A percentile compares a stretch with the other conserved stretches of the same genome.
Evolutionary conservation across 2,888 invertebrate species (phyloP).

Genomic region (Blastobasis lacticolella): DNA sequence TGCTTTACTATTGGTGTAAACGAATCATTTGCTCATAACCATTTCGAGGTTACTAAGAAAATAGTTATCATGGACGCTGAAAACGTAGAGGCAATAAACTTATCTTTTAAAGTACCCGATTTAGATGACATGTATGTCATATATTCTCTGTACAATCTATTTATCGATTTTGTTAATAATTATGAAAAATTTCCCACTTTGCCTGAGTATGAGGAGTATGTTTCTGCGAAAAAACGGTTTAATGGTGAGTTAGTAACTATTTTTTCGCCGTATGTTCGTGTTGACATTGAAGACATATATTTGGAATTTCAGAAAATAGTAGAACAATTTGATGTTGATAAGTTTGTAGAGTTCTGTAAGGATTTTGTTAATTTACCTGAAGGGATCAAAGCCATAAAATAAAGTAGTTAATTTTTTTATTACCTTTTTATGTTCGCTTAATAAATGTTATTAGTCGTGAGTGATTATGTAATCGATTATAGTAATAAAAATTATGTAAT

Average conservation of each 20-base stretch:
- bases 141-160: no score
- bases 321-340: background rate
- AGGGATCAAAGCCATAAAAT: background rate
- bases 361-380: background rate
- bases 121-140: no score
- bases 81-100: no score
- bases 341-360: background rate
- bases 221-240: slow-evolving; percentile 16
- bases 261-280: background rate
- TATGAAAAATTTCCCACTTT: no score
- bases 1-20: no score
- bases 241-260: no score
- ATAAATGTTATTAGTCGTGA: background rate
- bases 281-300: background rate
- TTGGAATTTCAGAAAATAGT: background rate
- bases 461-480: background rate
- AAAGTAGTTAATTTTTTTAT: background rate
- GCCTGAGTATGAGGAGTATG: no score
- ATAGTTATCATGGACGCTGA: no score
- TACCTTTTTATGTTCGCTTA: background rate
- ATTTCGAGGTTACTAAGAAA: no score
- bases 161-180: no score
- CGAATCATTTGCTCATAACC: no score
- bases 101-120: no score
- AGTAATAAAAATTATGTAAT: background rate